Conservation (phyloP, 2,888 invertebrate genomes). For the Teinopalpus imperialis region DNA sequence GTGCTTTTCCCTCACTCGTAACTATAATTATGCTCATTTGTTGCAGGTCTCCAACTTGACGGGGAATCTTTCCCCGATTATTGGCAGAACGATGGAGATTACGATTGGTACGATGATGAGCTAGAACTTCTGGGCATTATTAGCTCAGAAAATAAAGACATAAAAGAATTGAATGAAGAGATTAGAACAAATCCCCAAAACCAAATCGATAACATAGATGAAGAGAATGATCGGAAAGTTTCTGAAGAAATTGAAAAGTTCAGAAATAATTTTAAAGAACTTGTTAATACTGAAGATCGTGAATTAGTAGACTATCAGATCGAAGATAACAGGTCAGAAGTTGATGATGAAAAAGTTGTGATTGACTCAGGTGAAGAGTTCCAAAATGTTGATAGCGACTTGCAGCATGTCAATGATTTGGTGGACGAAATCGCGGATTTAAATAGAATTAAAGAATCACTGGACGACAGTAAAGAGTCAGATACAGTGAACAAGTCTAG, state of each 20-base stretch:
- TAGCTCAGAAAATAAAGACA: not conserved
- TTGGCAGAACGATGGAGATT: slow-evolving; percentile 13
- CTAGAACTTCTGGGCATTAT: slow-evolving; percentile 8
- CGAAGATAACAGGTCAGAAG: slow-evolving; percentile 54
- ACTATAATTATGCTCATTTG: too few species aligned
- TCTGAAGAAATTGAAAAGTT: slow-evolving; percentile 19
- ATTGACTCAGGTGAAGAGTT: slow-evolving; percentile 8
- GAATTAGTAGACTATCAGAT: slow-evolving; percentile 47
- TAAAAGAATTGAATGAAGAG: not conserved
- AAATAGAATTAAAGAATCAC: slow-evolving; percentile 17
- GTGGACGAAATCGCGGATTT: slow-evolving; percentile 11
- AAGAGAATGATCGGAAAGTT: slow-evolving; percentile 17
- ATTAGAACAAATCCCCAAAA: not conserved
- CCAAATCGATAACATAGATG: slow-evolving; percentile 3
- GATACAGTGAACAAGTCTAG: not conserved
- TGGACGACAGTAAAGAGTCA: slow-evolving; percentile 4
- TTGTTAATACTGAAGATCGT: slow-evolving; percentile 18
- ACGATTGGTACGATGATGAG: slow-evolving; percentile 17
- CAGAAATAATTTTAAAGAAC: slow-evolving; percentile 8
- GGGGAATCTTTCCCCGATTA: slow-evolving; percentile 13
- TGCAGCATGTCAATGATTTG: slow-evolving; percentile 6
- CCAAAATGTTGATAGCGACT: not conserved
- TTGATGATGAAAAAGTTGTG: slow-evolving; percentile 25
- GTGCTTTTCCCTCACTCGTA: too few species aligned
- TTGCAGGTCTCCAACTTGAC: slow-evolving; percentile 16